Evolutionary conservation across 2,888 invertebrate species (phyloP).

Genomic region (Protophormia terraenovae): DNA sequence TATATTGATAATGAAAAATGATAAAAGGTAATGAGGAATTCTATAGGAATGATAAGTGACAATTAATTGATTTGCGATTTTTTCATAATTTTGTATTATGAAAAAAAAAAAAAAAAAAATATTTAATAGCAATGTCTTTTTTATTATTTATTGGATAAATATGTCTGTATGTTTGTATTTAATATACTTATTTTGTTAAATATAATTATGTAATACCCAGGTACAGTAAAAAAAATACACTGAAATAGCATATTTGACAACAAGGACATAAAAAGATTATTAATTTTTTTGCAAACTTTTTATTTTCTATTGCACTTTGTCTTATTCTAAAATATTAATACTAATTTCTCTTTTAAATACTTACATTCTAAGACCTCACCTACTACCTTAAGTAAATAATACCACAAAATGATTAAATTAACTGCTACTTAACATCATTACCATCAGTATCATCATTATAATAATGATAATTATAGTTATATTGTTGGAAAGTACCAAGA

Average conservation of each 20-base stretch:
- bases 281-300: too few relatives aligned
- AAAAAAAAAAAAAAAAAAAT: not conserved
- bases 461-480: not conserved
- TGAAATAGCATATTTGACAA: too few relatives aligned
- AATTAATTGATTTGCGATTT: not conserved
- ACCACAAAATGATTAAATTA: too few relatives aligned
- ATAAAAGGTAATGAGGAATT: not conserved
- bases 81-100: not conserved
- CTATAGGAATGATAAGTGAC: not conserved
- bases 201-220: too few relatives aligned
- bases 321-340: too few relatives aligned
- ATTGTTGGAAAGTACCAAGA: not conserved
- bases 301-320: too few relatives aligned
- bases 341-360: too few relatives aligned
- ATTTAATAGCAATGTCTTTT: not conserved
- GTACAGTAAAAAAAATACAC: too few relatives aligned
- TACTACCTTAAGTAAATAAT: too few relatives aligned
- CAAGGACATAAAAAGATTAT: too few relatives aligned
- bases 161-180: not conserved
- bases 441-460: not conserved
- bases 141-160: not conserved
- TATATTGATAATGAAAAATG: not conserved
- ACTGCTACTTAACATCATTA: too few relatives aligned
- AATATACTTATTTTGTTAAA: not conserved
- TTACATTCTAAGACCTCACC: too few relatives aligned